Evolutionary conservation across 1,140 invertebrate species (phyloP).

Genomic region (Diplogasteroides magnus): DNA sequence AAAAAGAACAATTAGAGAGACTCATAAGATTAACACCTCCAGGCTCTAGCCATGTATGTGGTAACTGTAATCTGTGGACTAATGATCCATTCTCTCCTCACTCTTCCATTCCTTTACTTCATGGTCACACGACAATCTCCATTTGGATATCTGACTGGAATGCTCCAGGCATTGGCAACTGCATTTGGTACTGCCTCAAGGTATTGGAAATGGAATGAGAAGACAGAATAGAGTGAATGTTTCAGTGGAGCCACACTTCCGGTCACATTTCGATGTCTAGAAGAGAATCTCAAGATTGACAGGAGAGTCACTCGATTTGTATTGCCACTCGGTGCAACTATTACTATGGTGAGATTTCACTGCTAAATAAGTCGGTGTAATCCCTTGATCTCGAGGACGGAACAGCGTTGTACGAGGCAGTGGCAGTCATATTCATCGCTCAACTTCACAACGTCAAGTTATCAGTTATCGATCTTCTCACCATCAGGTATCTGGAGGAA

Average conservation of each 20-base stretch:
- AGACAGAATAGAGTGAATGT: constrained; percentile 26
- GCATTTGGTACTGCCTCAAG: constrained; percentile 86
- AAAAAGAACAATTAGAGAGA: not conserved
- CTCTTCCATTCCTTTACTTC: constrained; percentile 65
- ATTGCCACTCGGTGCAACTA: constrained; percentile 72
- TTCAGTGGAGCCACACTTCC: constrained; percentile 82
- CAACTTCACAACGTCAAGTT: constrained; percentile 65
- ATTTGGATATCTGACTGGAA: constrained; percentile 73
- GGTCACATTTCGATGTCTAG: constrained; percentile 73
- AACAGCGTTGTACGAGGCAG: constrained; percentile 61
- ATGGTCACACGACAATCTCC: constrained; percentile 72
- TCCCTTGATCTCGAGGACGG: constrained; percentile 54
- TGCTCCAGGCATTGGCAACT: constrained; percentile 79
- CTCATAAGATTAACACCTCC: not conserved
- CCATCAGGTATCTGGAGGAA: constrained; percentile 65
- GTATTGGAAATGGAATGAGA: constrained; percentile 57
- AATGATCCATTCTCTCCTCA: constrained; percentile 58
- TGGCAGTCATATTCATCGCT: constrained; percentile 61
- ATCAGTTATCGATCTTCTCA: constrained; percentile 64
- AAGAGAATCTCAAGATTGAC: constrained; percentile 60
- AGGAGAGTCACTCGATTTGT: constrained; percentile 79
- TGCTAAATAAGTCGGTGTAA: not conserved
- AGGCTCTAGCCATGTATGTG: constrained; percentile 80
- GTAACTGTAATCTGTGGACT: constrained; percentile 79
- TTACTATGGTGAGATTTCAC: constrained; percentile 48